Base-by-base conservation (phyloP, 1,140 invertebrate species). In the Vanessa atalanta region DNA sequence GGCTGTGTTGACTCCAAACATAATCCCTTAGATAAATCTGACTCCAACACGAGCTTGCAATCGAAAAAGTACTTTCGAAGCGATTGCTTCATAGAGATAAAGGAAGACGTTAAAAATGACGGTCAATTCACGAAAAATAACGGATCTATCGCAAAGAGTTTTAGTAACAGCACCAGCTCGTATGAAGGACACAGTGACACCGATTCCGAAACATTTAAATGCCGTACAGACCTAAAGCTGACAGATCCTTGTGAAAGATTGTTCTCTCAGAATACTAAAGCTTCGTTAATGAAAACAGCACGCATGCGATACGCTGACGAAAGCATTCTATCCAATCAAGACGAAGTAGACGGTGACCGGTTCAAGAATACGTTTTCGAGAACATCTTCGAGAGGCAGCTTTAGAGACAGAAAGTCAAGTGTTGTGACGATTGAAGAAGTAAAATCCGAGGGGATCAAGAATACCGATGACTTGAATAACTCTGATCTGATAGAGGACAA, bases 221-320 rank as follows among this genome's bases (percentile, higher is more conserved):
- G 77, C 66, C 78, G 86, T 16, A 57, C 70, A 12, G 89, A 91
- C 37, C 71, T 78, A 8, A 91, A 88, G 76, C 70, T 66, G 6
- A 67, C 76, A 48, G 85, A 93, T 74, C 87, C 90, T 0, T 88
- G 89, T 67, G 92, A 93, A 65, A 89, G 94, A 43, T 79, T 95
- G 43, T 94, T 94, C 69, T 84, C 89, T 5, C 93, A 94, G 73
- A 92, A 93, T 16, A 95, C 94, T 15, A 94, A 93, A 86, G 93
- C 94, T 9, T 95, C 94, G 14, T 83, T 93, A 15, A 94, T 94
- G 77, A 95, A 95, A 84, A 94, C 94, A 12, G 93, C 93, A 23
- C 93, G 93, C 57, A 94, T 94, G 94, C 83, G 93, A 65, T 94
- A 94, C 79, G 82, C 90, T 64, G 93, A 94, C 47, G 90, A 93